These are phyloP conservation scores for Gastrophryne carolinensis DNA, from an alignment of 2,797 vertebrate genomes.

Conservation along the genomic window DNA sequence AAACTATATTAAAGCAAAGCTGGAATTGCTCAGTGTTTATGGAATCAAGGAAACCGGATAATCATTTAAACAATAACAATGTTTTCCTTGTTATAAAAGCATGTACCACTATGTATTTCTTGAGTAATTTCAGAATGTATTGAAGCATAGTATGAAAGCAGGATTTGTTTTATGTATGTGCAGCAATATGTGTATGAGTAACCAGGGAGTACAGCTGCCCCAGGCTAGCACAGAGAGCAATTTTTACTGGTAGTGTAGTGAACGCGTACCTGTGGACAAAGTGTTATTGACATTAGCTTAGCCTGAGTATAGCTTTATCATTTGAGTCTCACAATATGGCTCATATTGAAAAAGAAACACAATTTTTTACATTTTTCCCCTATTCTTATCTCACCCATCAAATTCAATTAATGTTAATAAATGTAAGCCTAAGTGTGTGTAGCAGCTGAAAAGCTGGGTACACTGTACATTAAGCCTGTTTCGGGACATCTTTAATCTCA, in stretches of 20 bases:
- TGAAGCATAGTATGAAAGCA: background rate
- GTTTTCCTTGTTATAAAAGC: background rate
- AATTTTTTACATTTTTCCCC: constrained; percentile 4
- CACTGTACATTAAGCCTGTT: no score
- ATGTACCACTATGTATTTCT: no score
- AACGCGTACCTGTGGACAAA: constrained; percentile 37
- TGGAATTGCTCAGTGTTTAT: no score
- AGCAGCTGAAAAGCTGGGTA: no score
- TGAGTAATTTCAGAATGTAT: no score
- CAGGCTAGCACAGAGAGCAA: constrained; percentile 40
- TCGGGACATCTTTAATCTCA: no score
- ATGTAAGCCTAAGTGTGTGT: background rate
- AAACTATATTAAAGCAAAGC: no score
- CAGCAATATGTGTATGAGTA: constrained; percentile 22
- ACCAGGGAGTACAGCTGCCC: constrained; percentile 24
- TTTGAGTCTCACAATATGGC: constrained; percentile 19
- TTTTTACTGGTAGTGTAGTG: constrained; percentile 31
- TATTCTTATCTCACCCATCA: background rate
- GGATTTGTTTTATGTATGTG: constrained; percentile 11
- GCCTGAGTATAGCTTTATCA: constrained; percentile 29
- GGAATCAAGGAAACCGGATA: no score
- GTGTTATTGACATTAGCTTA: constrained; percentile 44
- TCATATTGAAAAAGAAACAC: constrained; percentile 38
- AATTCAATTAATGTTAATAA: background rate
- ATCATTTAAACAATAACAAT: no score